Conservation (phyloP, 2,113 vertebrate genomes). For the Coptodon bakossiorum region DNA sequence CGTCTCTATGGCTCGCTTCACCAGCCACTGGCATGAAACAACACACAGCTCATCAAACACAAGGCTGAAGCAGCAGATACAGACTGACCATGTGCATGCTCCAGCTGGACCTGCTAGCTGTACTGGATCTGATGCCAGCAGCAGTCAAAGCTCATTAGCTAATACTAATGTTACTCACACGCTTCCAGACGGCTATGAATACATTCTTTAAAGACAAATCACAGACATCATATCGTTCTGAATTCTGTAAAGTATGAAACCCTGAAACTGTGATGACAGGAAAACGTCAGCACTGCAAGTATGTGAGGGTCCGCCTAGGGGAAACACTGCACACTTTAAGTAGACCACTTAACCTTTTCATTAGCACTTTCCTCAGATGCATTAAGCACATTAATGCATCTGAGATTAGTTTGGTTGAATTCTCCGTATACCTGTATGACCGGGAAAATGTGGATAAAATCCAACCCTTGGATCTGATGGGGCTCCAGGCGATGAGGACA, state of each 20-base stretch:
- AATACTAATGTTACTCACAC: background rate
- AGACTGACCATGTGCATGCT: background rate
- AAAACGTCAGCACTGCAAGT: background rate
- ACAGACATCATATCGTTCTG: background rate
- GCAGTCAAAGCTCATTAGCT: background rate
- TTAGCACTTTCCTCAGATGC: background rate
- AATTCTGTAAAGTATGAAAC: background rate
- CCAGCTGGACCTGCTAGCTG: background rate
- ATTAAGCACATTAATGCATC: background rate
- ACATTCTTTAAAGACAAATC: background rate
- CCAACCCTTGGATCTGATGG: conserved; percentile 97
- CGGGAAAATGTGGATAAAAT: conserved; percentile 98
- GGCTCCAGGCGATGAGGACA: conserved; percentile 95
- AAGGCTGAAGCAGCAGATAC: background rate
- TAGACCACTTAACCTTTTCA: background rate
- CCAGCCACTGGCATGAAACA: conserved; percentile 82
- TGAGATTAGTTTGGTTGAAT: background rate
- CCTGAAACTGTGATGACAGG: background rate
- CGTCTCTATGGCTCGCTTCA: conserved; percentile 96
- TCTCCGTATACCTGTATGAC: conserved; percentile 83
- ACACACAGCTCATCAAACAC: background rate
- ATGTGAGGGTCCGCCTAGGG: background rate
- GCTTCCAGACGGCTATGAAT: background rate
- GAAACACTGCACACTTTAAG: background rate
- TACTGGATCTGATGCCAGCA: background rate